Base-by-base conservation (phyloP, 2,797 vertebrate species). In the Gila robusta region DNA sequence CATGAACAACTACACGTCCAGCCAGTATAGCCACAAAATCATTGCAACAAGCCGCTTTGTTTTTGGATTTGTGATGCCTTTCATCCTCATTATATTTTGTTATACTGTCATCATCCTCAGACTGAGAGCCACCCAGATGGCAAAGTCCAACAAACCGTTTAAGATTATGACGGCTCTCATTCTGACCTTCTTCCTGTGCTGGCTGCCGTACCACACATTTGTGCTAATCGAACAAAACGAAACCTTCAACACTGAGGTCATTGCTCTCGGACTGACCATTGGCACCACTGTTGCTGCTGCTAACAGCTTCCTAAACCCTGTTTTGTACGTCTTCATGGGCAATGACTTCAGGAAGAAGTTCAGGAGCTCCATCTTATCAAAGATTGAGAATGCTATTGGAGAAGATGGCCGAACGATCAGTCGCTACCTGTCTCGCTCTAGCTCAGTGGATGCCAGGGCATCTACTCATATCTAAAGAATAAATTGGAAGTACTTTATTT, bases 281-380 rank as follows among this genome's bases (percentile, higher is more conserved):
- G 94, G 95, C 86, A 95, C 93, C 0, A 92, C 93, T 0, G 44
- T 97, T 0, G 97, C 96, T 0, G 94, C 93, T 0, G 94, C 97
- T 44, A 99, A 98, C 94, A 99, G 98, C 91, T 98, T 97, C 91
- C 94, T 99, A 90, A 99, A 99, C 91, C 98, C 98, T 0, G 92
- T 99, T 37, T 91, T 99, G 44, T 99, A 99, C 0, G 98, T 98
- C 54, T 99, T 99, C 96, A 99, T 94, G 97, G 96, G 95, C 47
- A 96, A 94, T 0, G 97, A 99, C 93, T 98, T 99, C 88, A 97
- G 95, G 87, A 91, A 88, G 89, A 98, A 95, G 87, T 97, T 99
- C 79, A 97, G 92, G 93, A 94, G 93, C 83, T 94, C 96, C 10
- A 35, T 99, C 77, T 89, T 98, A 4, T 97, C 96, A 59, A 96